Conservation (phyloP, 1,140 invertebrate species). For the Caligus rogercresseyi region DNA sequence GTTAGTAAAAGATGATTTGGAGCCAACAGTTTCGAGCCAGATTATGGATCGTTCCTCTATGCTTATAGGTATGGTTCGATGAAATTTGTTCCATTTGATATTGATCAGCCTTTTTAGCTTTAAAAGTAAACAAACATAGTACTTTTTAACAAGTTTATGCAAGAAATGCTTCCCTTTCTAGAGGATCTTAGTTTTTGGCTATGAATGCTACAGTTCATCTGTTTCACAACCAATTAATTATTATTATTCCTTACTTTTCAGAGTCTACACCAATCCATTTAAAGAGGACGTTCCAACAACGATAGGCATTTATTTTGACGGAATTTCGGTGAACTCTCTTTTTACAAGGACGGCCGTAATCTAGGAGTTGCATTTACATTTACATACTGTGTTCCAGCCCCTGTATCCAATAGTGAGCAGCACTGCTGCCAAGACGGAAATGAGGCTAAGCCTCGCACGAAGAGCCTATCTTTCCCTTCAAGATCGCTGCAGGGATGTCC, state of each 20-base stretch:
- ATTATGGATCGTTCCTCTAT: too few species aligned
- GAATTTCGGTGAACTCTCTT: conserved; percentile 47
- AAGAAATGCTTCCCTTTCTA: too few species aligned
- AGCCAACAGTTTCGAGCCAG: too few species aligned
- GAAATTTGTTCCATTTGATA: too few species aligned
- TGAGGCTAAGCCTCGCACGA: conserved; percentile 38
- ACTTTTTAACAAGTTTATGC: too few species aligned
- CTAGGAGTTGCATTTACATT: conserved; percentile 40
- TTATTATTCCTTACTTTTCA: conserved; percentile 26
- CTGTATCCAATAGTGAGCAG: conserved; percentile 50
- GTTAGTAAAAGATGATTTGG: too few species aligned
- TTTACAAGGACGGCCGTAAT: conserved; percentile 47
- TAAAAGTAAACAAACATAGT: too few species aligned
- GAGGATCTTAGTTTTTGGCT: too few species aligned
- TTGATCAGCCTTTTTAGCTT: too few species aligned
- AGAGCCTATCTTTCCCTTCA: conserved; percentile 46
- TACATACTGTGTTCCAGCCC: conserved; percentile 32
- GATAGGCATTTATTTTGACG: conserved; percentile 47
- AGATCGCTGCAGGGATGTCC: conserved; percentile 30
- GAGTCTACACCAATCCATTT: conserved; percentile 46
- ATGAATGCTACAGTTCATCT: too few species aligned
- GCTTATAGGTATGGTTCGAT: too few species aligned
- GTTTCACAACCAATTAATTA: too few species aligned
- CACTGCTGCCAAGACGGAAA: conserved; percentile 54
- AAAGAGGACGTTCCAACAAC: conserved; percentile 45